Evolutionary conservation across 2,888 invertebrate species (phyloP).

Genomic region (Notodonta dromedarius): DNA sequence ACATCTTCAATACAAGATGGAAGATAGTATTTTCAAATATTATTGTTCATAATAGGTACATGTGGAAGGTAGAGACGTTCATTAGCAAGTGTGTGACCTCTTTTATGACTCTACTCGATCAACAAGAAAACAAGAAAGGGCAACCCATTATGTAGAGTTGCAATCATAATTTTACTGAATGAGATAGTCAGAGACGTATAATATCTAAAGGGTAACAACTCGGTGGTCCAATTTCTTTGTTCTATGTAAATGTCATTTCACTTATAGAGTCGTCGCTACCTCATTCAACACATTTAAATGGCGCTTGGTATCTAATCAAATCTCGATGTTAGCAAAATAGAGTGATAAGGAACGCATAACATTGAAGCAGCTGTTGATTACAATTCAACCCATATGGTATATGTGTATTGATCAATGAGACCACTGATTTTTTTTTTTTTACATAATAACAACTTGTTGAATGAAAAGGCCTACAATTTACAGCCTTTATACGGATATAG

Average conservation of each 20-base stretch:
- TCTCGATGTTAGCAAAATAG: not conserved
- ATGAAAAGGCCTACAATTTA: no score
- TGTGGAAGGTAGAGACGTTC: not conserved
- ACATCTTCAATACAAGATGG: no score
- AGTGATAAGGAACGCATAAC: not conserved
- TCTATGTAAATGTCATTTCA: constrained; percentile 23
- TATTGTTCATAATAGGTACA: no score
- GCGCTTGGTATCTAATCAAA: not conserved
- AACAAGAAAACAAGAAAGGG: not conserved
- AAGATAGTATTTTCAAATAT: no score
- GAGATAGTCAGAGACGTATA: not conserved
- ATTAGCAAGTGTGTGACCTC: not conserved
- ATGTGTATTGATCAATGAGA: no score
- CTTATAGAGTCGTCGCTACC: constrained; percentile 10
- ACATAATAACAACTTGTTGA: no score
- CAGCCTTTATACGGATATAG: no score
- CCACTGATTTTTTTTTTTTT: no score
- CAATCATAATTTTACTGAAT: not conserved
- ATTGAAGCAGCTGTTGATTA: no score
- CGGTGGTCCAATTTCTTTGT: constrained; percentile 6
- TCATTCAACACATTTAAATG: constrained; percentile 17
- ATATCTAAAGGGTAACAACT: not conserved
- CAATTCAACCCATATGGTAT: no score
- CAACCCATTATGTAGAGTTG: not conserved
- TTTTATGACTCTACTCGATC: not conserved